Evolutionary conservation across 2,888 invertebrate genomes (phyloP).

Genomic region (Petrolisthes cinctipes): DNA sequence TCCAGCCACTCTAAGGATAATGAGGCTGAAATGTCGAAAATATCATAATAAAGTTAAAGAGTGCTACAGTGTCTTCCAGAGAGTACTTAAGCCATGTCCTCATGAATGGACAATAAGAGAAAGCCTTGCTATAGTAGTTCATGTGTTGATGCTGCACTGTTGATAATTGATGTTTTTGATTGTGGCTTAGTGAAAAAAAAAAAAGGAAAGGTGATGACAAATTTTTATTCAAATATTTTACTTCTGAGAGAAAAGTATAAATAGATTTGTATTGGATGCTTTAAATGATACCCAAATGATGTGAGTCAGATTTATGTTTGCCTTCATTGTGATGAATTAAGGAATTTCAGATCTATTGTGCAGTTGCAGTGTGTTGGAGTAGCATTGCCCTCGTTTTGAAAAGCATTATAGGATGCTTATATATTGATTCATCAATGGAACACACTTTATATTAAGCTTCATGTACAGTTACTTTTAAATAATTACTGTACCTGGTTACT

Average conservation of each 20-base stretch:
- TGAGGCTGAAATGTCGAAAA: no score
- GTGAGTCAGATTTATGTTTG: not conserved
- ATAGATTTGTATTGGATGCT: not conserved
- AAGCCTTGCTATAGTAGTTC: not conserved
- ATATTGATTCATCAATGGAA: no score
- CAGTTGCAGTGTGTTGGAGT: not conserved
- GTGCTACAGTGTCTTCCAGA: not conserved
- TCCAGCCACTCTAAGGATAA: no score
- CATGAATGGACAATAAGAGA: not conserved
- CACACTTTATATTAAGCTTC: no score
- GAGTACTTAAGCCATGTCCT: not conserved
- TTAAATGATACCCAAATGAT: not conserved
- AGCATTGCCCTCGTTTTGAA: no score
- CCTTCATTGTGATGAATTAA: not conserved
- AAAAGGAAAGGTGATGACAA: not conserved
- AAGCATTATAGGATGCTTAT: no score
- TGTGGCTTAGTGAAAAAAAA: not conserved
- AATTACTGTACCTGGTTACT: no score
- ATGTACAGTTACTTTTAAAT: no score
- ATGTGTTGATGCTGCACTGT: not conserved
- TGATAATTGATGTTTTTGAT: not conserved
- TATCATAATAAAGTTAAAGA: no score
- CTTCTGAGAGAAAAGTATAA: not conserved
- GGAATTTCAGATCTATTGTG: not conserved
- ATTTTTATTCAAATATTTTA: not conserved